phyloP scores from a whole-genome alignment of 1,140 invertebrate species.

The Aphis craccivora region DNA sequence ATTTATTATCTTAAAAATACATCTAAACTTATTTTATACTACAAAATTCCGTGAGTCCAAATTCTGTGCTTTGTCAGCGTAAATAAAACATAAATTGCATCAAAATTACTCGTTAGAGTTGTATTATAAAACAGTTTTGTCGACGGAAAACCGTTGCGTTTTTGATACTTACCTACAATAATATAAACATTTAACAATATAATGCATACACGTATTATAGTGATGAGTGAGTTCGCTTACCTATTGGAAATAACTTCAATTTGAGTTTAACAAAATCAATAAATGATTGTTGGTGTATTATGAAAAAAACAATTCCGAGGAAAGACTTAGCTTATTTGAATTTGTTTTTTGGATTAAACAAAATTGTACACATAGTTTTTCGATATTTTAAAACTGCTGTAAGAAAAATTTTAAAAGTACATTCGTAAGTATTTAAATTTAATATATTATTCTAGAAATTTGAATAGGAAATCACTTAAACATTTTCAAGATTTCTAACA shows the following conservation, averaged over 20 bases:
- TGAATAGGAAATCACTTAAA: neutral
- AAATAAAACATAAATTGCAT: neutral
- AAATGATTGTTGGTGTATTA: neutral
- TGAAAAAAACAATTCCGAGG: neutral
- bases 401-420: too few relatives aligned
- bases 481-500: neutral
- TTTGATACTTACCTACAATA: neutral
- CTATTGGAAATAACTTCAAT: neutral
- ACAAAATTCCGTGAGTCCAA: neutral
- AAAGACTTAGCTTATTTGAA: neutral
- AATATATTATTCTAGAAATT: neutral
- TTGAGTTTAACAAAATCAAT: neutral
- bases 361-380: neutral
- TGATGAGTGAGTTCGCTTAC: neutral
- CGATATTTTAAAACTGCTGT: neutral
- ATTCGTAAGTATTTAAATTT: too few relatives aligned
- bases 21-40: neutral
- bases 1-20: neutral
- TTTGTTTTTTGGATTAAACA: neutral
- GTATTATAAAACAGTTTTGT: neutral
- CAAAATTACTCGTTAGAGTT: neutral
- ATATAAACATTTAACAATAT: constrained; percentile 10
- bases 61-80: neutral
- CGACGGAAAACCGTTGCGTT: neutral
- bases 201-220: neutral